Percentiles rank a stretch among this genome's conserved stretches.
phyloP scores from a whole-genome alignment of 35 echinoderm and acorn worm genomes.

The Ptychodera flava region DNA sequence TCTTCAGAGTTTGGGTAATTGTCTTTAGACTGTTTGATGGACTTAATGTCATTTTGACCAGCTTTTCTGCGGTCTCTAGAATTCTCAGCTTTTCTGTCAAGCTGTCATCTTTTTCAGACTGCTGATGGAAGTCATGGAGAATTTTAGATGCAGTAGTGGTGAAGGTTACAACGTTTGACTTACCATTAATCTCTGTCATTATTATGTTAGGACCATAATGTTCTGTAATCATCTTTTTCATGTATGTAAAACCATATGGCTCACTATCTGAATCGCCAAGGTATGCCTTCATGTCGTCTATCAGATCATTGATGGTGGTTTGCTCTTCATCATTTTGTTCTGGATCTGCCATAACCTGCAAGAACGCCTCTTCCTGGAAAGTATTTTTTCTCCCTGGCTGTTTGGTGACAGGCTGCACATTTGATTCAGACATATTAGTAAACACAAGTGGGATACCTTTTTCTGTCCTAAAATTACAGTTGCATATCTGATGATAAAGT shows the following conservation, averaged over 20 bases:
- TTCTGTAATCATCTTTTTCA: constrained; percentile 10
- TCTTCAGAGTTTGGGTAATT: not conserved
- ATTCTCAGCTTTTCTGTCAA: constrained; percentile 27
- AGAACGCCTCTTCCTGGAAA: too few species aligned
- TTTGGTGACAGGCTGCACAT: too few species aligned
- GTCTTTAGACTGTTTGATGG: constrained; percentile 3
- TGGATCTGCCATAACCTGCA: not conserved
- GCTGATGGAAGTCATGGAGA: constrained; percentile 34
- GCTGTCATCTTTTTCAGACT: not conserved
- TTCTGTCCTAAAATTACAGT: too few species aligned
- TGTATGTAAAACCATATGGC: constrained; percentile 34
- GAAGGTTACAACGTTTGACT: constrained; percentile 43
- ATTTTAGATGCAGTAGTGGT: constrained; percentile 9
- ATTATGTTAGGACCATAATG: constrained; percentile 41
- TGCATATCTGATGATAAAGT: too few species aligned
- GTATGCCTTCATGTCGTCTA: constrained; percentile 8
- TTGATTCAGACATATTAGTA: too few species aligned
- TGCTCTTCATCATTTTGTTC: constrained; percentile 35
- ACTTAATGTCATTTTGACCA: constrained; percentile 30
- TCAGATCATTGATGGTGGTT: constrained; percentile 21
- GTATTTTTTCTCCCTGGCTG: too few species aligned
- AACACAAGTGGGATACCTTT: too few species aligned
- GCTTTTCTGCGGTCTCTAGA: constrained; percentile 4
- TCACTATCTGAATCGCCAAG: constrained; percentile 5
- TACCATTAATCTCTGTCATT: constrained; percentile 44